These are phyloP conservation scores for Montipora efflorescens DNA, from an alignment of 64 coral and sea anemone species.

Conservation along the genomic window DNA sequence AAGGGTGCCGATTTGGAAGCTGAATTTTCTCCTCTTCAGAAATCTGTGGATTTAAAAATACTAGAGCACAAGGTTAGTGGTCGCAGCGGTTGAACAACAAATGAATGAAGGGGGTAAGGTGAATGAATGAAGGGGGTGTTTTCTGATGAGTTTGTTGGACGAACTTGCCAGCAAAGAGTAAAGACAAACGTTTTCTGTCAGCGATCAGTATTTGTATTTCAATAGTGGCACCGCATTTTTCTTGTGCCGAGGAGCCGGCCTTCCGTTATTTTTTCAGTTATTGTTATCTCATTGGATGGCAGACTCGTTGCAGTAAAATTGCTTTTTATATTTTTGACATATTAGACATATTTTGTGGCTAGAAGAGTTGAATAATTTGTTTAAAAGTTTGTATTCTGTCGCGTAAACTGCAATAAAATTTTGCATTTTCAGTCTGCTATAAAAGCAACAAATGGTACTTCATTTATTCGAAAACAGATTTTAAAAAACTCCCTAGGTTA, in stretches of 20 bases:
- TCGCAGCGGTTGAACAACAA: too few relatives aligned
- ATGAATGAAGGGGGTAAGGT: too few relatives aligned
- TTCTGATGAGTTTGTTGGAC: conserved; percentile 37
- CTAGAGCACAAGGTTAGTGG: too few relatives aligned
- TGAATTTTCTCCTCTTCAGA: too few relatives aligned
- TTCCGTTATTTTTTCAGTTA: too few relatives aligned
- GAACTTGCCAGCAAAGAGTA: background rate
- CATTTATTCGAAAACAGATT: too few relatives aligned
- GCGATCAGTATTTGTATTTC: conserved; percentile 22
- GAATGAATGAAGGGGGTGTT: too few relatives aligned
- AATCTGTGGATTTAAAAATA: too few relatives aligned
- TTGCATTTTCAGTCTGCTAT: background rate
- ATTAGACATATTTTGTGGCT: background rate
- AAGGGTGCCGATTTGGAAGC: too few relatives aligned
- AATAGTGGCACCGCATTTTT: background rate
- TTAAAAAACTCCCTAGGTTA: background rate
- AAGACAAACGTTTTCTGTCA: conserved; percentile 6
- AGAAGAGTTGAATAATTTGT: background rate
- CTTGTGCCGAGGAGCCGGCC: background rate
- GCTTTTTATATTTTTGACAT: too few relatives aligned
- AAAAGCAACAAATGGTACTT: too few relatives aligned
- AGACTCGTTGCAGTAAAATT: too few relatives aligned
- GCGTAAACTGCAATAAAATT: background rate
- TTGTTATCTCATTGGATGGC: conserved; percentile 16
- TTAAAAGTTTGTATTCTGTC: background rate